Conservation (phyloP, 2,113 vertebrate genomes). For the Mus spicilegus region DNA sequence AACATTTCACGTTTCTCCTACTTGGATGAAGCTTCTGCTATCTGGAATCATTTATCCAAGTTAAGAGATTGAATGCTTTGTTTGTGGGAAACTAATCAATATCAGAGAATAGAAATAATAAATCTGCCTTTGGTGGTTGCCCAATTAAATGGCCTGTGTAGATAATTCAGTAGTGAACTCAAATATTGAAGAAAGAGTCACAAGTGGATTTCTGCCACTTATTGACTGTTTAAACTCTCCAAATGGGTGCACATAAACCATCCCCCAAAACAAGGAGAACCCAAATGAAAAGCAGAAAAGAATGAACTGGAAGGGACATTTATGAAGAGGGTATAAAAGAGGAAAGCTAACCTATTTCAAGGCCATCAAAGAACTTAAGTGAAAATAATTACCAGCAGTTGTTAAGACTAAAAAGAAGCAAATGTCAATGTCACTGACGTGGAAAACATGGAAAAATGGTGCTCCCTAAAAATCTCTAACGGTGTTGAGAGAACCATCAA, state of each 20-base stretch:
- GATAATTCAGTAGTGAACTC: not conserved
- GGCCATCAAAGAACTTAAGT: not conserved
- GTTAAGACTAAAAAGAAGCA: not conserved
- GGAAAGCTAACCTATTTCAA: not conserved
- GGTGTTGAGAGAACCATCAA: not conserved
- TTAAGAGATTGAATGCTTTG: not conserved
- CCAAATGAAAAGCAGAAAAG: not conserved
- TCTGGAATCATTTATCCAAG: not conserved
- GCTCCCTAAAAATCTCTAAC: not conserved
- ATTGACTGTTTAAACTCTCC: not conserved
- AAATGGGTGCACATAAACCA: not conserved
- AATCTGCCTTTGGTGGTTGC: not conserved
- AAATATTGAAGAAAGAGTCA: not conserved
- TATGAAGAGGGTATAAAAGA: not conserved
- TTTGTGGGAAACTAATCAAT: not conserved
- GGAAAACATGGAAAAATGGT: not conserved
- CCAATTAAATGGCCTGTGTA: not conserved
- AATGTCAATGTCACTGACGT: not conserved
- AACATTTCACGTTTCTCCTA: not conserved
- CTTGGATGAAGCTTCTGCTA: not conserved
- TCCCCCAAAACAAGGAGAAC: not conserved
- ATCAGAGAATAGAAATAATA: slow-evolving; percentile 15
- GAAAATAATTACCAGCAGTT: not conserved
- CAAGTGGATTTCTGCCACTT: slow-evolving; percentile 17
- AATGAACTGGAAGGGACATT: not conserved